phyloP scores from a whole-genome alignment of 2,888 invertebrate species.

The Apantesis nais region DNA sequence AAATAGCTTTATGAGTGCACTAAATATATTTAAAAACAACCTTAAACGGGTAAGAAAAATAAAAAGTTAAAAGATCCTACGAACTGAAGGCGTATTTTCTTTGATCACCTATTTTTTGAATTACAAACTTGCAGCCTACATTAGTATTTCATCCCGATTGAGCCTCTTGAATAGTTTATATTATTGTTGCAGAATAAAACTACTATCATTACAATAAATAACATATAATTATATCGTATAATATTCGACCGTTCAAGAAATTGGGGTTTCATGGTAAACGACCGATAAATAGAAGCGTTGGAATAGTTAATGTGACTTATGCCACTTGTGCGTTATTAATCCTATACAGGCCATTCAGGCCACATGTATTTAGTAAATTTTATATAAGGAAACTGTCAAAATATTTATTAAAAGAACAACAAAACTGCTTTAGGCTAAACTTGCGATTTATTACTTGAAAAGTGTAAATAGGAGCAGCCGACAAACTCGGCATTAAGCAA shows the following conservation, averaged over 20 bases:
- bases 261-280: background rate
- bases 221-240: background rate
- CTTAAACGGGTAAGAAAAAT: background rate
- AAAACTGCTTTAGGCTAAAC: slow-evolving; percentile 34
- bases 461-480: slow-evolving; percentile 73
- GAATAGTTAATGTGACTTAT: background rate
- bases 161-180: background rate
- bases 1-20: too few relatives aligned
- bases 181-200: background rate
- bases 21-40: too few relatives aligned
- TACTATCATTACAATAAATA: background rate
- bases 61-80: background rate
- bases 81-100: background rate
- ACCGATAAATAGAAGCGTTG: background rate
- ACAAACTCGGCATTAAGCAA: slow-evolving; percentile 79
- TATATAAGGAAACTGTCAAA: background rate
- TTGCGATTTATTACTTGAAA: slow-evolving; percentile 35
- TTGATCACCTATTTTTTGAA: background rate
- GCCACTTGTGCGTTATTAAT: background rate
- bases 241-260: background rate
- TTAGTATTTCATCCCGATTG: background rate
- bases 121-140: background rate
- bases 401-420: slow-evolving; percentile 35
- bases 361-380: background rate
- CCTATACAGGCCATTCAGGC: background rate